Conservation (phyloP, 2,797 vertebrate genomes). For the Paguma larvata region DNA sequence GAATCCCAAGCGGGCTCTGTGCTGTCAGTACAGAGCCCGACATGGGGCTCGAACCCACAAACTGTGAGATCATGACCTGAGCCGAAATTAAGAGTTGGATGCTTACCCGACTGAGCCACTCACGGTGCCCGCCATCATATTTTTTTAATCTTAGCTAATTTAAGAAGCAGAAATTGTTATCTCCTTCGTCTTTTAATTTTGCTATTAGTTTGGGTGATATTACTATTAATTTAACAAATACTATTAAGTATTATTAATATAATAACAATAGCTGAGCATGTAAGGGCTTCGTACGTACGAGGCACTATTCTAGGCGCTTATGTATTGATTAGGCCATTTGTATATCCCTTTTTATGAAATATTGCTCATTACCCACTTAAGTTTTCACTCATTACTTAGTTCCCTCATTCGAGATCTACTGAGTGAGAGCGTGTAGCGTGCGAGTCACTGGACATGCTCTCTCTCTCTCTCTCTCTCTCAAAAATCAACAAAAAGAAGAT, state of each 20-base stretch:
- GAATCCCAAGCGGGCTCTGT: no score
- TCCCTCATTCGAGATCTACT: background rate
- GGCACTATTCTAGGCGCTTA: background rate
- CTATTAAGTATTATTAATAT: background rate
- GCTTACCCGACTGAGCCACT: no score
- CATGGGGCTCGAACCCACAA: no score
- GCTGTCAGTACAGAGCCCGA: no score
- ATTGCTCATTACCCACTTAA: constrained; percentile 29
- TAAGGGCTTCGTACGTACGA: background rate
- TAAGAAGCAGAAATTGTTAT: constrained; percentile 38
- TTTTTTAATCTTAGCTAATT: constrained; percentile 19
- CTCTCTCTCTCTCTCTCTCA: no score
- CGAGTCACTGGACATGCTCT: background rate
- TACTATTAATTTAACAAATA: constrained; percentile 22
- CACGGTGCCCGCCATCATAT: no score
- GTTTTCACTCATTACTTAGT: constrained; percentile 12
- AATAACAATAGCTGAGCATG: constrained; percentile 7
- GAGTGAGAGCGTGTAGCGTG: background rate
- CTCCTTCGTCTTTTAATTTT: constrained; percentile 22
- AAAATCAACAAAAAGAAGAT: no score
- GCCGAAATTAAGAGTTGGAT: no score
- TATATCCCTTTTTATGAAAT: background rate
- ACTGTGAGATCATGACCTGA: no score
- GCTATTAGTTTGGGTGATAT: constrained; percentile 4
- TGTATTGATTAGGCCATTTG: background rate